A percentile compares a stretch with the other conserved stretches of the same genome.
Evolutionary conservation across 2,797 vertebrate species (phyloP).

Genomic region (Pelobates cultripes): DNA sequence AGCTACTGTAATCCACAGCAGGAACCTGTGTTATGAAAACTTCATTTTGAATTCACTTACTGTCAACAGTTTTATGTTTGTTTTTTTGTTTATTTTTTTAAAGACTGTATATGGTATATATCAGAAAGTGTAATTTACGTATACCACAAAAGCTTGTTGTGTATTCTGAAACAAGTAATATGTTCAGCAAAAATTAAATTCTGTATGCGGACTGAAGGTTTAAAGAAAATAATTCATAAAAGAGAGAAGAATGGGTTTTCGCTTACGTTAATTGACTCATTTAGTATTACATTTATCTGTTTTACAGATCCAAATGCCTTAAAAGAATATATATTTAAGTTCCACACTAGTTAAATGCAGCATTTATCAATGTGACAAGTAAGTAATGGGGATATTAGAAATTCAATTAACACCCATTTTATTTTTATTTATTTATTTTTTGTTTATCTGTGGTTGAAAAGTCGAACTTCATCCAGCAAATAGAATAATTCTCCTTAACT

Average conservation of each 20-base stretch:
- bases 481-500: not conserved
- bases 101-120: too few relatives aligned
- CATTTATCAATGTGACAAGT: conserved; percentile 52
- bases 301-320: conserved; percentile 28
- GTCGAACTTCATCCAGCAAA: not conserved
- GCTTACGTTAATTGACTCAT: conserved; percentile 43
- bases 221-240: not conserved
- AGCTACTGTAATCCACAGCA: too few relatives aligned
- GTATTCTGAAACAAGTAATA: too few relatives aligned
- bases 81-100: too few relatives aligned
- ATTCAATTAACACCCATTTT: conserved; percentile 38
- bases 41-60: too few relatives aligned
- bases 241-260: conserved; percentile 4
- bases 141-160: too few relatives aligned
- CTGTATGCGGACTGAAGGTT: not conserved
- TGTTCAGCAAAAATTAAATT: too few relatives aligned
- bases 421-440: conserved; percentile 9
- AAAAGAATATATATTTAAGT: conserved; percentile 44
- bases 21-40: too few relatives aligned
- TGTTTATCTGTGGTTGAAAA: not conserved
- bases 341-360: conserved; percentile 30
- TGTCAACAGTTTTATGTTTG: too few relatives aligned
- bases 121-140: too few relatives aligned
- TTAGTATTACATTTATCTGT: conserved; percentile 47
- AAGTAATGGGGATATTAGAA: conserved; percentile 50